Base-by-base conservation (phyloP, 1,140 invertebrate genomes). In the Papilio aristodemus region DNA sequence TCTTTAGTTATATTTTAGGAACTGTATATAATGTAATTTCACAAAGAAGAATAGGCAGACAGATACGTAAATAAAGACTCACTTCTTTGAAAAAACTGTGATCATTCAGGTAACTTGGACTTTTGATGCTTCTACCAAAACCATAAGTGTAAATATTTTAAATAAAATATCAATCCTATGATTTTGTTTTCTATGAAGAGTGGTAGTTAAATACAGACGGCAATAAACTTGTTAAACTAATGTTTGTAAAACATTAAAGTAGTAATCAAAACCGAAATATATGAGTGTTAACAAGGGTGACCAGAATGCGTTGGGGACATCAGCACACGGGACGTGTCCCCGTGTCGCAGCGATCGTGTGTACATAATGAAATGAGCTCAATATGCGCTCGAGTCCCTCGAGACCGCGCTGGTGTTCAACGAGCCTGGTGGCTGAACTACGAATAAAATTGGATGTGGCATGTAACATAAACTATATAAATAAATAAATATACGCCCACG, bases 301-400 rank as follows among this genome's bases (percentile, higher is more conserved):
- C 74, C 75, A 80, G 73, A 78, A 69, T 69, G 72, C 72, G 67
- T 50, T 69, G 75, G 77, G 77, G 83, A 81, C 83, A 85, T 81
- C 73, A 84, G 82, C 80, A 76, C 75, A 82, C 74, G 79, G 70
- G 73, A 69, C 70, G 67, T 73, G 80, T 79, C 77, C 75, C 76
- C 68, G 68, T 71, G 75, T 82, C 79, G 73, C 63, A 68, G 77
- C 80, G 80, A 85, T 86, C 84, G 85, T 86, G 86, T 84, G 85
- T 86, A 85, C 84, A 85, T 90, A 90, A 90, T 90, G 81, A 90
- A 90, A 90, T 90, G 87, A 87, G 83, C 83, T 83, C 87, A 90
- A 89, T 90, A 90, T 89, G 87, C 85, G 85, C 76, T 72, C 76
- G 22, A 58, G 67, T 75, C 86, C 74, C 81, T 1, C 2, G 83